These are phyloP conservation scores for Mormyrus iriodes DNA, from an alignment of 2,113 vertebrate genomes.

Conservation along the genomic window DNA sequence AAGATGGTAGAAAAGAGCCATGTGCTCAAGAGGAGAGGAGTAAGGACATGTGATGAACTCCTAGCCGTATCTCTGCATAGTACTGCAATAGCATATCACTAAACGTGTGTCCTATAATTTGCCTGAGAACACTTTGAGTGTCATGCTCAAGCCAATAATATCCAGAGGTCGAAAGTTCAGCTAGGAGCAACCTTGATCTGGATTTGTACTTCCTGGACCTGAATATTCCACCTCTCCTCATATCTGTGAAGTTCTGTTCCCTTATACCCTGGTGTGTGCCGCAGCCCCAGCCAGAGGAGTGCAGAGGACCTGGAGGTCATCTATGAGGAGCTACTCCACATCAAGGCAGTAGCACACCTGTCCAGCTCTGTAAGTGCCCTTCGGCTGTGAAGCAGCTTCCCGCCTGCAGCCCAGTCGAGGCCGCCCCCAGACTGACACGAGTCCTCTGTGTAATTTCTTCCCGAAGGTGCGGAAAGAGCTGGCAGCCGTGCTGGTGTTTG, in stretches of 20 bases:
- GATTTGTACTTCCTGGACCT: not conserved
- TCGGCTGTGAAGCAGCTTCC: too few relatives aligned
- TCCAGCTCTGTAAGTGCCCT: conserved; percentile 73
- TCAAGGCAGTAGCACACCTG: conserved; percentile 87
- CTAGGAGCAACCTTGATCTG: not conserved
- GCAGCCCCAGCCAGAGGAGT: conserved; percentile 79
- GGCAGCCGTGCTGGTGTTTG: conserved; percentile 83
- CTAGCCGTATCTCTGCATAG: too few relatives aligned
- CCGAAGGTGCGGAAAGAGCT: conserved; percentile 84
- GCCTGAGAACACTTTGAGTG: not conserved
- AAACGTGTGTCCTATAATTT: not conserved
- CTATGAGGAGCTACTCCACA: conserved; percentile 87
- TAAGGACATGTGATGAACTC: too few relatives aligned
- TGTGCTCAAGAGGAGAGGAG: too few relatives aligned
- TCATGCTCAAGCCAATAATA: not conserved
- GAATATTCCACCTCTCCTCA: not conserved
- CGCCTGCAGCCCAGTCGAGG: not conserved
- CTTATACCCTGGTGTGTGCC: not conserved
- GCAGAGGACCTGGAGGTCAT: conserved; percentile 88
- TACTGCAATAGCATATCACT: too few relatives aligned
- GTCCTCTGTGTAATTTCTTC: conserved; percentile 7
- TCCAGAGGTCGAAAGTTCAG: not conserved
- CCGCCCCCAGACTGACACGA: not conserved
- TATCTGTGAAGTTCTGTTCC: not conserved
- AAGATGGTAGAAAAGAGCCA: too few relatives aligned